These are phyloP conservation scores for Coreoperca whiteheadi DNA, from an alignment of 2,113 vertebrate genomes.

Conservation along the genomic window DNA sequence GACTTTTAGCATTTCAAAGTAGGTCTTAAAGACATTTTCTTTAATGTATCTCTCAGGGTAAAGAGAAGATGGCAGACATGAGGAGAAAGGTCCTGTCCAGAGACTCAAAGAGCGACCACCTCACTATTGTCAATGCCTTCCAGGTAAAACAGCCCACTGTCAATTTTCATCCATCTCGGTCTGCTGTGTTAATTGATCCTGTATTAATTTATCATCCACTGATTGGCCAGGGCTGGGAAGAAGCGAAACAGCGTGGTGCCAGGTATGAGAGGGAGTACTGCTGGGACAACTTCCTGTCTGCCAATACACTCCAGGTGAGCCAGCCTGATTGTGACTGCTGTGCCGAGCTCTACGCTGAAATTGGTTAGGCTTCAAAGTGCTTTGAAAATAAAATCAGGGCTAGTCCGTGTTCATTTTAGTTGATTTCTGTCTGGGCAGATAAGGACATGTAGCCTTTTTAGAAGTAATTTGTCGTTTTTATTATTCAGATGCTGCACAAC, in stretches of 20 bases:
- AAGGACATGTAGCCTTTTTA: background rate
- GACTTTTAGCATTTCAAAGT: background rate
- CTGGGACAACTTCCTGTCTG: slow-evolving; percentile 97
- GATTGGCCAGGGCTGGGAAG: slow-evolving; percentile 92
- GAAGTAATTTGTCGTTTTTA: slow-evolving; percentile 16
- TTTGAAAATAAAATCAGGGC: slow-evolving; percentile 1
- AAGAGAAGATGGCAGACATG: slow-evolving; percentile 95
- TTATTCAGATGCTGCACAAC: slow-evolving; percentile 93
- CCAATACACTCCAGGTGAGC: slow-evolving; percentile 94
- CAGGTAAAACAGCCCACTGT: slow-evolving; percentile 79
- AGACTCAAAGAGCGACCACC: slow-evolving; percentile 94
- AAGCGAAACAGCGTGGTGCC: slow-evolving; percentile 88
- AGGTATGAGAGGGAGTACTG: slow-evolving; percentile 93
- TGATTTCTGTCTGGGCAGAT: background rate
- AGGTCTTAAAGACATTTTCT: background rate
- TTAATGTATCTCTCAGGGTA: slow-evolving; percentile 85
- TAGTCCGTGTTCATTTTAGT: background rate
- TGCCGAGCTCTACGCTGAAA: background rate
- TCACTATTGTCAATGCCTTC: slow-evolving; percentile 95
- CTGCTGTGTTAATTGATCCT: background rate
- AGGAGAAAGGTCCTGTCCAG: slow-evolving; percentile 91
- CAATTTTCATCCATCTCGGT: background rate
- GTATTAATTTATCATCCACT: slow-evolving; percentile 20
- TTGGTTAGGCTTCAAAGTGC: too few relatives aligned
- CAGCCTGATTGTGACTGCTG: background rate